Conservation (phyloP, 2,113 vertebrate species). For the Terrapene triunguis region DNA sequence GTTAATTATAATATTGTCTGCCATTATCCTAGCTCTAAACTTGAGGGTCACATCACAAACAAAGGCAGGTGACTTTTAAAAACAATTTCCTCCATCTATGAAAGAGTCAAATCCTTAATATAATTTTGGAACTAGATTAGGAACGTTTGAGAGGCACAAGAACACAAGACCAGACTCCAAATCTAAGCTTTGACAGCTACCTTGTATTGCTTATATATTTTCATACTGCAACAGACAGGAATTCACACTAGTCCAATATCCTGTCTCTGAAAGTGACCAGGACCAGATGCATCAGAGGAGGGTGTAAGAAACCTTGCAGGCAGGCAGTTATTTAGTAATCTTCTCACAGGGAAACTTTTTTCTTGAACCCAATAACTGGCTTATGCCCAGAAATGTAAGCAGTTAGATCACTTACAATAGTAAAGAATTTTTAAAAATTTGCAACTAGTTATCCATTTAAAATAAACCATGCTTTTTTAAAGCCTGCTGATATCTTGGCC, state of each 20-base stretch:
- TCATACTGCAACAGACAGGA: background rate
- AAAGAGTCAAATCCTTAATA: background rate
- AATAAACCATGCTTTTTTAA: background rate
- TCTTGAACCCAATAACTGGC: background rate
- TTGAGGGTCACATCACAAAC: background rate
- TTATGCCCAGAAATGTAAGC: background rate
- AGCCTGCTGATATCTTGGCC: background rate
- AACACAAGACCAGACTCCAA: background rate
- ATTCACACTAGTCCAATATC: background rate
- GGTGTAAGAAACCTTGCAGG: background rate
- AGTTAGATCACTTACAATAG: background rate
- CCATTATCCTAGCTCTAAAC: background rate
- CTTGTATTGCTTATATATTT: background rate
- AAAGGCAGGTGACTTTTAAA: background rate
- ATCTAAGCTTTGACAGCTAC: background rate
- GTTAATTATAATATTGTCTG: background rate
- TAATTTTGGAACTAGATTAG: background rate
- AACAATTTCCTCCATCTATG: background rate
- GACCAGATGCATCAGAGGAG: background rate
- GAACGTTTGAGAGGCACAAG: background rate
- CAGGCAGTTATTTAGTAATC: background rate
- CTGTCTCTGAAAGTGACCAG: background rate
- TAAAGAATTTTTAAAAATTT: background rate
- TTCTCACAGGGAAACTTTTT: background rate
- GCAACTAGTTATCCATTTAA: background rate